Evolutionary conservation across 35 echinoderm and acorn worm genomes (phyloP).

Genomic region (Strongylocentrotus purpuratus): DNA sequence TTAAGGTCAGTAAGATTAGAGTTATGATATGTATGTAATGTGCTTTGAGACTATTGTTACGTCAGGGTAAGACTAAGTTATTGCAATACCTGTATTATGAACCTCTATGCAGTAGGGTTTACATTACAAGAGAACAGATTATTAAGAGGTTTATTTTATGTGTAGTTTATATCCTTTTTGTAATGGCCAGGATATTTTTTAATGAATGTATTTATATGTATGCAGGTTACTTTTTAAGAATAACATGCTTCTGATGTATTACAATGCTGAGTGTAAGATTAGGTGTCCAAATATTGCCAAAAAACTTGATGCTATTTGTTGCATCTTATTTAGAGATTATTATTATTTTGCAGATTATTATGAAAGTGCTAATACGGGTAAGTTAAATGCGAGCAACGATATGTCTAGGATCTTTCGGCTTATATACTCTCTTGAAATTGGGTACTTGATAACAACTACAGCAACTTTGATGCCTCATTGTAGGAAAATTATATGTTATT

Average conservation of each 20-base stretch:
- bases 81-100: background rate
- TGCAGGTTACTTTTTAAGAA: background rate
- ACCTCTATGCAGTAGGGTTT: background rate
- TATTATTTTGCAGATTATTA: background rate
- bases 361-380: conserved; percentile 2
- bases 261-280: background rate
- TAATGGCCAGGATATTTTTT: background rate
- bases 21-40: background rate
- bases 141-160: background rate
- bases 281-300: background rate
- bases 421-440: background rate
- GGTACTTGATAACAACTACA: background rate
- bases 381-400: background rate
- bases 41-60: background rate
- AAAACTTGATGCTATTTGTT: background rate
- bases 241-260: background rate
- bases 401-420: background rate
- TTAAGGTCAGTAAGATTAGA: background rate
- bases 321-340: background rate
- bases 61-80: conserved; percentile 5
- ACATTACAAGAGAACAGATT: background rate
- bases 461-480: background rate
- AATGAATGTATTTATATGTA: background rate
- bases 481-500: background rate
- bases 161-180: background rate